Evolutionary conservation across 2,113 vertebrate species (phyloP).

Genomic region (Caloenas nicobarica): DNA sequence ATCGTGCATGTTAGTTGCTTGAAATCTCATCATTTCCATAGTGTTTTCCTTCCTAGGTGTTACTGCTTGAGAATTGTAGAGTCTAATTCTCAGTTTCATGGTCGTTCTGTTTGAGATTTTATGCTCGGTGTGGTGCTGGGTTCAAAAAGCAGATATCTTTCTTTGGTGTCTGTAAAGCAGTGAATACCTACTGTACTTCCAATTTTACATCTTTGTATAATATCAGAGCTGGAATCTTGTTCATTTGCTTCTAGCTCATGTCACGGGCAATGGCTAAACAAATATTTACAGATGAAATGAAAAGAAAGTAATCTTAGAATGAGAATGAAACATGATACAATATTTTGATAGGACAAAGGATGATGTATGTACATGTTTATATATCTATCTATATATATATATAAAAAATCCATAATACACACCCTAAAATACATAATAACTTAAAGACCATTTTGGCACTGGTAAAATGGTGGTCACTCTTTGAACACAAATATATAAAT

Average conservation of each 20-base stretch:
- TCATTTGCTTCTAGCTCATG: neutral
- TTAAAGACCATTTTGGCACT: neutral
- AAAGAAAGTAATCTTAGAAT: neutral
- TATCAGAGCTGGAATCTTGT: neutral
- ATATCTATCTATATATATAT: neutral
- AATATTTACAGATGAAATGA: neutral
- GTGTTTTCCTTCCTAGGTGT: neutral
- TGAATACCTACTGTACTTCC: neutral
- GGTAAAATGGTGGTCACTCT: accelerated
- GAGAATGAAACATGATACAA: neutral
- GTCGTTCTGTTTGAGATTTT: neutral
- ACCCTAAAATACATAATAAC: neutral
- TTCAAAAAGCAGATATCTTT: neutral
- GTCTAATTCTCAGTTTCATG: neutral
- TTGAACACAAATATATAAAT: neutral
- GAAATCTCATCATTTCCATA: neutral
- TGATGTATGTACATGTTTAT: neutral
- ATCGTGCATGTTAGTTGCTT: neutral
- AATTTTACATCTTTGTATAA: neutral
- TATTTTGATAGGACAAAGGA: neutral
- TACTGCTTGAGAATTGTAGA: neutral
- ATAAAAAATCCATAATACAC: neutral
- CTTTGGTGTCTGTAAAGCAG: neutral
- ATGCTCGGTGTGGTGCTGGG: neutral
- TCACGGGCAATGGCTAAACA: neutral